Evolutionary conservation across 2,888 invertebrate species (phyloP), one percentile per base, ranked within the genome.

Genomic region (Chymomyza fuscimana): DNA sequence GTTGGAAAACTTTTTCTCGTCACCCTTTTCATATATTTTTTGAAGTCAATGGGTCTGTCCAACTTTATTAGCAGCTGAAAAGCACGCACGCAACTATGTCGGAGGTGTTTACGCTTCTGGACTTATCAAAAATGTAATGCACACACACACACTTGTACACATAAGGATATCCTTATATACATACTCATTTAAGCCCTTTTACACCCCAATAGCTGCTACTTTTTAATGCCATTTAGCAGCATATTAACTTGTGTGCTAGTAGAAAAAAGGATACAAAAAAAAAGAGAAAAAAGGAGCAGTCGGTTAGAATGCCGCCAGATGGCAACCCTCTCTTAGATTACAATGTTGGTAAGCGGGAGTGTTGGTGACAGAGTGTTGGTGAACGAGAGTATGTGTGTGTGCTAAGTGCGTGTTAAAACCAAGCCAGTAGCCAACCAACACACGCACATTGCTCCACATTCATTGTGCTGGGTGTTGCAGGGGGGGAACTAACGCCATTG

Each of bases 151-250:
- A 25, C 25, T 25, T 25, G 4, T 46, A 50, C 66, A 68, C 60
- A 70, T 75, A 51, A 32, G 32, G 32, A 32, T 32, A 32, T 32
- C 7, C 32, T 32, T 32, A 32, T 32, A 32, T 32, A 32, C 32
- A 32, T 32, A 32, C 32, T 32, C 32, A 46, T 46, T 46, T 10
- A 46, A 46, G 40, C 12, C n/a, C 67, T 25, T 52, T 59, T 12
- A 46, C 40, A 46, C 40, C 40, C 40, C 40, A 46, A 46, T 46
- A 46, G 58, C 62, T 61, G 65, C 70, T 63, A 76, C 68, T 74
- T 74, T 77, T 87, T 82, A 86, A 76, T 86, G 84, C 77, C 88
- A 89, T 89, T 85, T 85, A 85, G 84, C 89, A 89, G 88, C 78
- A 86, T 80, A 86, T 89, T 87, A 87, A 85, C 77, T 82, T 87